Base-by-base conservation (phyloP, 2,113 vertebrate genomes). In the Hyperopisus bebe region DNA sequence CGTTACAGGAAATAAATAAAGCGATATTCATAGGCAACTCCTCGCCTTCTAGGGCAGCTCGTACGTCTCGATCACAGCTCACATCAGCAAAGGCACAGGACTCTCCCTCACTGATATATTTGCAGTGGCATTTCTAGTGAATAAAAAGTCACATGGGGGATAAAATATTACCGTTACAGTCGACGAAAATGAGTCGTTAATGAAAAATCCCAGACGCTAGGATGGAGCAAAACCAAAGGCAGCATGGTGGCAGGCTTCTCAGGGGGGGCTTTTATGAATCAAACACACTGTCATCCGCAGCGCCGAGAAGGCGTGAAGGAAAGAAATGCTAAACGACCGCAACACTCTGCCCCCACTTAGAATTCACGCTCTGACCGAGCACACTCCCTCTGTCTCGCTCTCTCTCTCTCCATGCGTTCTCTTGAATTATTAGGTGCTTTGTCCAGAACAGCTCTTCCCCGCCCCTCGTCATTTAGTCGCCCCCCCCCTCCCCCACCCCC, bases 341-440 rank as follows among this genome's bases (percentile, higher is more conserved):
- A 7, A 31, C 27, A 27, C 46, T 53, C 48, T 35, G 31, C 74
- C 39, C 74, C 74, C 31, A 42, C 74, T 80, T 80, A 80, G 74
- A 19, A 87, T 42, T 53, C 50, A 53, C 17, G 13, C 48, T 39
- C 21, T 53, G 50, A 35, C 50, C 3, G 50, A 39, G 35, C 74
- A 42, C 31, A 19, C 35, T 39, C 31, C 21, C 31, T 19, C 70
- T n/a, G 55, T 39, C 31, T 6, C 35, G 1, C 74, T 42, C 35
- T 8, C 74, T 42, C 62, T 11, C 74, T 80, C 74, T 80, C 35
- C 74, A 80, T 42, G 35, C 35, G 5, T 86, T 13, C 10, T 48
- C 13, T 86, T 86, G 47, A 86, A 86, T 86, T 27, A 86, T 47
- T 48, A 86, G 62, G 62, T 70, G n/a, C n/a, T 70, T 70, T 70